Evolutionary conservation across 2,888 invertebrate genomes (phyloP).

Genomic region (Litoditis marina): DNA sequence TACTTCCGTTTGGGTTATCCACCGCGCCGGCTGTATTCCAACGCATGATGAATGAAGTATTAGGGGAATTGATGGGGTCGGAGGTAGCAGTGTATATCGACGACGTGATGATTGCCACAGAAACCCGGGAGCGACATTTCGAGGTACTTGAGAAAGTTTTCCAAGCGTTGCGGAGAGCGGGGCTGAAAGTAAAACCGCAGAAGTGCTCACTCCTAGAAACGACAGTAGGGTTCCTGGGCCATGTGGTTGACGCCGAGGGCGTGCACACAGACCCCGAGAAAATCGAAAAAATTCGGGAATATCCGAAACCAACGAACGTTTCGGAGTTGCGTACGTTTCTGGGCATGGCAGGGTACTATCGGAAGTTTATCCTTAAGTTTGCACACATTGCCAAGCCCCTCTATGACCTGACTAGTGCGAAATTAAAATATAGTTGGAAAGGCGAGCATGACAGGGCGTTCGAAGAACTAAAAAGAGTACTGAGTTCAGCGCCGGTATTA

Average conservation of each 20-base stretch:
- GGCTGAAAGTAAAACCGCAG: conserved; percentile 7
- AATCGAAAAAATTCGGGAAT: conserved; percentile 8
- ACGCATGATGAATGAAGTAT: not conserved
- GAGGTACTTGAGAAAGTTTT: conserved; percentile 19
- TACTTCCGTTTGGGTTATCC: not conserved
- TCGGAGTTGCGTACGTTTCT: conserved; percentile 28
- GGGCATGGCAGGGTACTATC: conserved; percentile 25
- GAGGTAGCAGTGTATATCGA: not conserved
- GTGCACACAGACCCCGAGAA: conserved; percentile 13
- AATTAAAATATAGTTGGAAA: conserved; percentile 21
- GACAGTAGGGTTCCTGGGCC: not conserved
- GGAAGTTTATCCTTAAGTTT: no score
- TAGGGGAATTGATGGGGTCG: conserved; percentile 10
- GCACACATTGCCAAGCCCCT: no score
- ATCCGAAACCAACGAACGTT: conserved; percentile 13
- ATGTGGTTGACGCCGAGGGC: not conserved
- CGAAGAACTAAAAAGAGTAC: conserved; percentile 17
- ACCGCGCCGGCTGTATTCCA: not conserved
- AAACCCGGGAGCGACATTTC: not conserved
- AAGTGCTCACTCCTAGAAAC: not conserved
- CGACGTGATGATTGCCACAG: not conserved
- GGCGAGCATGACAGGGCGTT: conserved; percentile 23
- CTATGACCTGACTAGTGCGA: conserved; percentile 21
- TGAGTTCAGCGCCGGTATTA: conserved; percentile 22
- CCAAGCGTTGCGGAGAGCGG: not conserved